Evolutionary conservation across 2,113 vertebrate genomes (phyloP).

Genomic region (Perccottus glenii): DNA sequence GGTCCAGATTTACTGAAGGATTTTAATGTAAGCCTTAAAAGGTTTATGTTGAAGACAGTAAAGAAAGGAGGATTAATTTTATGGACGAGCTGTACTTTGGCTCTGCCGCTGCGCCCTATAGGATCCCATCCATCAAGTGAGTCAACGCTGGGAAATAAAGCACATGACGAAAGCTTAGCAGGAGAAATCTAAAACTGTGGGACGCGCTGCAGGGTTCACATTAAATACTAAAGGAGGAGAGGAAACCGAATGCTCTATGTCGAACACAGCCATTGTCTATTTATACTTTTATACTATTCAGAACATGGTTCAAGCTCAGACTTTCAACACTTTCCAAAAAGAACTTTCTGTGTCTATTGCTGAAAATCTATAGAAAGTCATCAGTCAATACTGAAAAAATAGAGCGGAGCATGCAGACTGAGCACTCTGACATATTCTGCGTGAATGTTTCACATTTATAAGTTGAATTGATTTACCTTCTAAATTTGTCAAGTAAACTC

Average conservation of each 20-base stretch:
- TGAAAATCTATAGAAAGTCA: too few species aligned
- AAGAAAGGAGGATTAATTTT: background rate
- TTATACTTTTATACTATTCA: background rate
- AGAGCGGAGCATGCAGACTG: too few species aligned
- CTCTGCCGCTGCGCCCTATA: background rate
- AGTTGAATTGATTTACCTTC: too few species aligned
- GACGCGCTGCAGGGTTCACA: background rate
- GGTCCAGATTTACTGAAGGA: background rate
- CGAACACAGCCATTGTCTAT: background rate
- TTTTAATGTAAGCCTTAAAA: background rate
- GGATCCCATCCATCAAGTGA: constrained; percentile 19
- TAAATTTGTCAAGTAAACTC: too few species aligned
- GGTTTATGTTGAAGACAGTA: constrained; percentile 10
- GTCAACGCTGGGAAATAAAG: background rate
- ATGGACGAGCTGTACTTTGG: constrained; percentile 9
- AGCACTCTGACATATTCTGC: too few species aligned
- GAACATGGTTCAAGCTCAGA: background rate
- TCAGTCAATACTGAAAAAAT: too few species aligned
- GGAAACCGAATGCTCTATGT: background rate
- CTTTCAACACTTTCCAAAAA: background rate
- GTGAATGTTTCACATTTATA: too few species aligned
- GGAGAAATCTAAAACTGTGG: constrained; percentile 23
- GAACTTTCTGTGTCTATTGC: too few species aligned
- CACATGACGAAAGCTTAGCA: constrained; percentile 1
- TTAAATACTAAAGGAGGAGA: background rate